Evolutionary conservation across 2,888 invertebrate genomes (phyloP).

Genomic region (Melanargia galathea): DNA sequence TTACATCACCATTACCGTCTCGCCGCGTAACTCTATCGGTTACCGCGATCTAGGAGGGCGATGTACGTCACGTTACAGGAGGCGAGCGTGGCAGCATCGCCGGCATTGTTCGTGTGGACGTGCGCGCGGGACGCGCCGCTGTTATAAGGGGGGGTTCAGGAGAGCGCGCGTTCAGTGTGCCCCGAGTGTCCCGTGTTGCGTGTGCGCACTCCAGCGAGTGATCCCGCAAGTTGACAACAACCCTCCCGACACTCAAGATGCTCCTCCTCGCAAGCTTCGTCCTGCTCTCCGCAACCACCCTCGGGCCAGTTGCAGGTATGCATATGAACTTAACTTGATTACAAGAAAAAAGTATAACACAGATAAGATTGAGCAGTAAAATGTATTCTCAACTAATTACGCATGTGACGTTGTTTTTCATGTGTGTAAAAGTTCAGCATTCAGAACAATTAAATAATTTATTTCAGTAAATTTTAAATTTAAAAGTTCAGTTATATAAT

Average conservation of each 20-base stretch:
- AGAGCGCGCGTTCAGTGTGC: conserved; percentile 79
- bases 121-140: conserved; percentile 75
- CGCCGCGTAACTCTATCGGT: conserved; percentile 29
- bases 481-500: too few species aligned
- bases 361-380: background rate
- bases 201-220: conserved; percentile 68
- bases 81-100: conserved; percentile 54
- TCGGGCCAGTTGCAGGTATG: conserved; percentile 81
- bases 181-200: conserved; percentile 78
- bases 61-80: conserved; percentile 55
- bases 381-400: background rate
- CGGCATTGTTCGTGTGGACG: conserved; percentile 55
- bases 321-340: conserved; percentile 39
- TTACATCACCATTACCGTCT: conserved; percentile 50
- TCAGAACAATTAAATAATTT: too few species aligned
- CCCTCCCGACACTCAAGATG: conserved; percentile 61
- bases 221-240: conserved; percentile 51
- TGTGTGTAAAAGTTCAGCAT: too few species aligned
- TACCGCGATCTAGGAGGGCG: conserved; percentile 45
- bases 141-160: conserved; percentile 80
- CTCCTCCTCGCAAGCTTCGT: conserved; percentile 80
- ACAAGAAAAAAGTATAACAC: too few species aligned
- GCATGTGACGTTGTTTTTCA: background rate
- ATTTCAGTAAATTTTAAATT: too few species aligned
- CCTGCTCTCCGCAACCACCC: conserved; percentile 78